A percentile compares a stretch with the other conserved stretches of the same genome.
These are phyloP conservation scores for Ramphastos sulfuratus DNA, from an alignment of 2,113 vertebrate species.

Conservation along the genomic window DNA sequence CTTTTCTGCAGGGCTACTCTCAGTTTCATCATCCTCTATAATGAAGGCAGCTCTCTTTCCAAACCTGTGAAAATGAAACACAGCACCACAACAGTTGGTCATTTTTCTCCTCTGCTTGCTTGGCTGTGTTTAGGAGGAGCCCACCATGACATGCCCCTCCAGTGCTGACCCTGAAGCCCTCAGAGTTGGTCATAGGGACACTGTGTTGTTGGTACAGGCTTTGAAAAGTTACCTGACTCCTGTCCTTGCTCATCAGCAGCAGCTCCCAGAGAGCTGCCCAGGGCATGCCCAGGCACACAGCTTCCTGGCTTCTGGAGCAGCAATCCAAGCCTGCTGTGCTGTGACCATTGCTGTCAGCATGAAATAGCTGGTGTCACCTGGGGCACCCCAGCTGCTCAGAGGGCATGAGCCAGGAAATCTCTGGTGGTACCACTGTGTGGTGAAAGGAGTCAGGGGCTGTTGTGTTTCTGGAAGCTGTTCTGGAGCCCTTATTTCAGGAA, in stretches of 20 bases:
- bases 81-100: background rate
- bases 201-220: background rate
- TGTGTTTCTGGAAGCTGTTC: background rate
- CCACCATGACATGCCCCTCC: fast-evolving
- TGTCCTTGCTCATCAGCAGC: background rate
- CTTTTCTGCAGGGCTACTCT: too few species aligned
- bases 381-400: background rate
- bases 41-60: too few species aligned
- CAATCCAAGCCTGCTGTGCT: background rate
- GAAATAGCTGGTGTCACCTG: background rate
- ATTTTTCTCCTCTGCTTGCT: background rate
- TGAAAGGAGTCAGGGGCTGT: background rate
- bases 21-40: too few species aligned
- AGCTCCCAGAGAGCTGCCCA: background rate
- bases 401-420: background rate
- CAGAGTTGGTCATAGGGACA: background rate
- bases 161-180: background rate
- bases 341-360: background rate
- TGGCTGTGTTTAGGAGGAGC: background rate
- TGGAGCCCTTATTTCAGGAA: background rate
- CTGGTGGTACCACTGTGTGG: background rate
- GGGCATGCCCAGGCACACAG: fast-evolving
- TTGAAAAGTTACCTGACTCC: background rate
- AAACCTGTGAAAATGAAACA: too few species aligned
- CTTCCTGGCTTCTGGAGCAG: background rate